Evolutionary conservation across 2,797 vertebrate genomes (phyloP), one percentile per base, ranked within the genome.

Genomic region (Mallotus villosus): DNA sequence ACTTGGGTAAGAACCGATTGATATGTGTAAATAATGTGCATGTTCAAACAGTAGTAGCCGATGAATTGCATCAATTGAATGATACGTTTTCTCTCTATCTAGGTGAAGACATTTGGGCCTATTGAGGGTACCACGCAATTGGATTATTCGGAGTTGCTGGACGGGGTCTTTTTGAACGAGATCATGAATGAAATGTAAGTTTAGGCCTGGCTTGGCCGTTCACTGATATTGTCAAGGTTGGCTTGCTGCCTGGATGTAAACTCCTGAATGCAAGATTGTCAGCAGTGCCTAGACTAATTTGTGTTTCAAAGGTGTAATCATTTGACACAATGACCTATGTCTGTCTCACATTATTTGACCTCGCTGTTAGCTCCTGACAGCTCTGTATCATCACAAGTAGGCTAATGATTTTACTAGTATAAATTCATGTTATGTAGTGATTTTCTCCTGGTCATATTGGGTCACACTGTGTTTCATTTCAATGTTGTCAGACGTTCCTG

Each of bases 151-250:
- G 93, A 93, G 19, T 86, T 98, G 68, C 91, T 97, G 84, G 96
- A 97, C 68, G 97, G 97, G 11, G 90, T 96, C 49, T 94, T 95
- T 82, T 76, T 98, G 78, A 97, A 95, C 74, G 93, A 96, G 87
- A 94, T 98, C 78, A 97, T 98, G 95, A 91, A 90, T 71, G 93
- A 97, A 88, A 97, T 98, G 97, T 98, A 91, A 97, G 96, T 94
- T 12, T 70, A 61, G 14, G 5, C 51, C 22, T 46, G 1, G n/a
- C 17, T 66, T 12, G 57, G 16, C 25, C 22, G 21, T 66, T 51
- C 25, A 60, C 22, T 21, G 22, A 34, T 70, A 63, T 72, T 25
- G 41, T 41, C 41, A 14, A 16, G 17, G 24, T 16, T 75, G 60
- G 53, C 61, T 34, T 37, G 22, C 60, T 58, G 51, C 68, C 24